Base-by-base conservation (phyloP, 2,113 vertebrate genomes). In the Nothobranchius furzeri region DNA sequence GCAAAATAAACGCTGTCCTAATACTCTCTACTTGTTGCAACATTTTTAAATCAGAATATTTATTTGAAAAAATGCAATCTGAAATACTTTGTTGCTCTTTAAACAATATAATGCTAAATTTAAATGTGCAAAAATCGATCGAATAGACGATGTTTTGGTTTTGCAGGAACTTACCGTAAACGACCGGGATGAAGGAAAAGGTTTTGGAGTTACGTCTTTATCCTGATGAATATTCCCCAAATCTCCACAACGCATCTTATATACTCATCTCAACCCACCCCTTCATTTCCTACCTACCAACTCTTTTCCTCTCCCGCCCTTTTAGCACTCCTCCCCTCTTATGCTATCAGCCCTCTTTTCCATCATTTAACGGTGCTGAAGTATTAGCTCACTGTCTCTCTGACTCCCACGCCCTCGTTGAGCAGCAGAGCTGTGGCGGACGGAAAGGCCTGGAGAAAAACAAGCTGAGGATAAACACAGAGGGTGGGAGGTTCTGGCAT, bases 331-430 rank as follows among this genome's bases (percentile, higher is more conserved):
- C 86, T 88, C 81, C 78, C 86, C 78, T 42, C 68, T 80, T 80
- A 36, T 66, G 66, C 74, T 85, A 86, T 90, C 88, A 71, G 51
- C 66, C 81, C 74, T 65, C 60, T 81, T 87, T 85, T 77, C 85
- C 80, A 78, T 42, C 79, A 45, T 74, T 86, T 76, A 75, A 88
- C 88, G 79, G 75, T 55, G 76, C 74, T n/a, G 14, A 57, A 67
- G 65, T 78, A 91, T 90, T 90, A 90, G 86, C 82, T 90, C 90
- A 84, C 79, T 77, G 79, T 75, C 87, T 90, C 77, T 78, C 60
- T 20, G 15, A 72, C 85, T 79, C 84, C 77, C 61, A 73, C 75
- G 30, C 76, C 62, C 62, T 68, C 51, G 60, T 53, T 0, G 9
- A 63, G 55, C 73, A 60, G 69, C 53, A 65, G 48, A 63, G 17